Evolutionary conservation across 2,797 vertebrate species (phyloP), one percentile per base, ranked within the genome.

Genomic region (Pygocentrus nattereri): DNA sequence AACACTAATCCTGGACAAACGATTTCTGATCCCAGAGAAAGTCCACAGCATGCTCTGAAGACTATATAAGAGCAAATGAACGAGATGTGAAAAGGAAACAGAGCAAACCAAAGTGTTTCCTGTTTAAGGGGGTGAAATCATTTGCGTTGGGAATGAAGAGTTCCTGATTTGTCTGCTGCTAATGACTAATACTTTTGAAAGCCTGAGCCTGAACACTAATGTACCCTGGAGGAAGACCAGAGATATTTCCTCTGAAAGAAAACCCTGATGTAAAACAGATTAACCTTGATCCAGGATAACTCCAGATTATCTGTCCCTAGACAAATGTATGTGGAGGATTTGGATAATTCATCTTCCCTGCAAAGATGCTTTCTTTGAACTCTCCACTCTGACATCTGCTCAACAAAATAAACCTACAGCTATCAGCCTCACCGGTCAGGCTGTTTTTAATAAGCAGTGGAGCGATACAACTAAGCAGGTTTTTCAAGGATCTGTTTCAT

Each of bases 251-350:
- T 83, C 41, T 85, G 88, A 90, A 90, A 90, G 82, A 86, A 91
- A 88, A 91, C 87, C 70, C 88, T 91, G 90, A 84, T 90, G 92
- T 90, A 90, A 87, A n/a, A 90, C 91, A 91, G 93, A 95, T 94
- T 94, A 94, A 93, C 90, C 91, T 89, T 88, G 92, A 94, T 93
- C 91, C 91, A 3, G 83, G 87, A 86, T 90, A 91, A 92, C 88
- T 90, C 65, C 50, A 90, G 92, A 94, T 95, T 92, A 94, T 92
- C 88, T 88, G 91, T 86, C 91, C 90, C 83, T 82, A 90, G 90
- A 91, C 88, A 88, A 91, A 89, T 93, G 88, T 90, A 93, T 92
- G 92, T 91, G 91, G 87, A 87, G 86, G 86, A 87, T 87, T 90
- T 91, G 86, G 50, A 59, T 70, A 79, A 78, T 75, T 82, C 87